Conservation (phyloP, 30 jellyfish, hydroid and myxozoan genomes). For the Aurelia coerulea region DNA sequence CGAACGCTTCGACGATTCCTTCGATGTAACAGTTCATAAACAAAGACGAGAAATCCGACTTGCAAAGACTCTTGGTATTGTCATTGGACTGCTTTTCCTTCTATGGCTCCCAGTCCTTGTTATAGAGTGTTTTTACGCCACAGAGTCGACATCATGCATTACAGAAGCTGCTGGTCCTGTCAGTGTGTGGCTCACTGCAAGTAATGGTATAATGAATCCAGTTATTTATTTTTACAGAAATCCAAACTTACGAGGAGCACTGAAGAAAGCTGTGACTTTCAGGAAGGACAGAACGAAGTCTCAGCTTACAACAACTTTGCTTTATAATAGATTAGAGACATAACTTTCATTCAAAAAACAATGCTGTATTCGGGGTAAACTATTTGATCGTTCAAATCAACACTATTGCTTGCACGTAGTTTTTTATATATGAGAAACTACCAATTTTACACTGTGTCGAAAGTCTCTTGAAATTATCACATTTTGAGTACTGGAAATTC, state of each 20-base stretch:
- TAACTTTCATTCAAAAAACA: no score
- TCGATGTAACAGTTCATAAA: background rate
- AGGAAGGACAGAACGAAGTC: background rate
- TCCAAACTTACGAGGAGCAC: slow-evolving; percentile 46
- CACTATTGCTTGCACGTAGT: no score
- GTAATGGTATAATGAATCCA: slow-evolving; percentile 75
- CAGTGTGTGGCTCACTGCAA: slow-evolving; percentile 79
- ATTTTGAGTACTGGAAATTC: no score
- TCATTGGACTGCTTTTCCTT: slow-evolving; percentile 59
- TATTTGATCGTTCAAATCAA: no score
- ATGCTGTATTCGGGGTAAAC: no score
- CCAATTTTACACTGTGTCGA: no score
- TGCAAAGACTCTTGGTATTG: slow-evolving; percentile 75
- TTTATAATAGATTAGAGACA: background rate
- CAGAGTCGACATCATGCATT: slow-evolving; percentile 53
- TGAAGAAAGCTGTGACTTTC: slow-evolving; percentile 1
- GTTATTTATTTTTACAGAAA: slow-evolving; percentile 63
- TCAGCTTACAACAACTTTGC: background rate
- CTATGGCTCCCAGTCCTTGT: slow-evolving; percentile 85
- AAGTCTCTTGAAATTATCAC: no score
- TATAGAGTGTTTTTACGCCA: slow-evolving; percentile 77
- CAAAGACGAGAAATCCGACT: slow-evolving; percentile 54
- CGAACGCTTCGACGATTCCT: slow-evolving; percentile 1
- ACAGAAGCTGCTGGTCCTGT: slow-evolving; percentile 74
- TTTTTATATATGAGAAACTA: no score